Evolutionary conservation across 35 echinoderm and acorn worm genomes (phyloP).

Genomic region (Antedon bifida): DNA sequence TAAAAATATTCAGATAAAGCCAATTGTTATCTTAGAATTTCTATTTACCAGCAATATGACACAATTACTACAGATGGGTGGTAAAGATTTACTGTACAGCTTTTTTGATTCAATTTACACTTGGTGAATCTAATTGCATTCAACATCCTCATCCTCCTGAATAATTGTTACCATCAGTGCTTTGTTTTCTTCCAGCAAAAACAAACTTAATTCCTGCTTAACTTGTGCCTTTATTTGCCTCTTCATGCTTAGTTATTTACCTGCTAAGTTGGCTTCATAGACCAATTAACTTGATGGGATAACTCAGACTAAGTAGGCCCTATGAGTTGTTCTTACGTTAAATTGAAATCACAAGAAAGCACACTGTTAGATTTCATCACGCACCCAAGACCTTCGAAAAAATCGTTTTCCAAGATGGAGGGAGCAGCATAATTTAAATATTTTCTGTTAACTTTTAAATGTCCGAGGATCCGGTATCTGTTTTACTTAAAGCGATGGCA

Average conservation of each 20-base stretch:
- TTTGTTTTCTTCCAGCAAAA: not conserved
- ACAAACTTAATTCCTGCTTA: not conserved
- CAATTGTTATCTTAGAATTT: not conserved
- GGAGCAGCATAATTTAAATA: not conserved
- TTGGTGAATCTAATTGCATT: not conserved
- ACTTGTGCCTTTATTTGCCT: not conserved
- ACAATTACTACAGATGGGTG: not conserved
- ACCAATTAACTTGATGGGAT: too few species aligned
- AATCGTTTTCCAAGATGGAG: too few species aligned
- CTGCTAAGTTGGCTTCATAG: too few species aligned
- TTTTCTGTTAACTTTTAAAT: constrained; percentile 12
- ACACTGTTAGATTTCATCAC: not conserved
- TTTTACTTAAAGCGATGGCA: constrained; percentile 45
- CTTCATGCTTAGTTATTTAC: not conserved
- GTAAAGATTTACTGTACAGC: too few species aligned
- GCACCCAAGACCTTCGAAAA: too few species aligned
- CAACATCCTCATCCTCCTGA: not conserved
- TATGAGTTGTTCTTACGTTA: not conserved
- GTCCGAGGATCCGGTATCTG: constrained; percentile 39
- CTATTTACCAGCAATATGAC: not conserved
- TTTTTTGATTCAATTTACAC: not conserved
- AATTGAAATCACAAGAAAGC: not conserved
- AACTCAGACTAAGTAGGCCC: too few species aligned
- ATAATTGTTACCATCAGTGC: not conserved
- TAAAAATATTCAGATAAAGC: too few species aligned